Conservation (phyloP, 2,888 invertebrate species). For the Emesis russula region DNA sequence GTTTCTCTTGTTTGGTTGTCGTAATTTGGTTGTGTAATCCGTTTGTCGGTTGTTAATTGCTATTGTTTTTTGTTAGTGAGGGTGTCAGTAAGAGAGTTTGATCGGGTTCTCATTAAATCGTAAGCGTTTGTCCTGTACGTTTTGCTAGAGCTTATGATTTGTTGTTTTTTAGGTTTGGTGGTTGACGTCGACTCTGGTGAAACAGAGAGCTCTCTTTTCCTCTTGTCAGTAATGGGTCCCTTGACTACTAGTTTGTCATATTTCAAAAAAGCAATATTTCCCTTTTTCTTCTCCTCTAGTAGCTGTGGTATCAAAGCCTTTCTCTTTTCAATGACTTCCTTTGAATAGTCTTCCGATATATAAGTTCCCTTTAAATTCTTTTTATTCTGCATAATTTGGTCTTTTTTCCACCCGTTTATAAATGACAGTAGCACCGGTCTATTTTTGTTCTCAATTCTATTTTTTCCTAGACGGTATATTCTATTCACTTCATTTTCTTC, state of each 20-base stretch:
- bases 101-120: background rate
- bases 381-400: slow-evolving; percentile 4
- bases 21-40: background rate
- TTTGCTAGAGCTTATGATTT: slow-evolving; percentile 1
- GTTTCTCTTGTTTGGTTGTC: slow-evolving; percentile 7
- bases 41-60: background rate
- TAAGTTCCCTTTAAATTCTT: slow-evolving; percentile 5
- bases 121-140: background rate
- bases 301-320: slow-evolving; percentile 9
- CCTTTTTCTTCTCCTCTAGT: slow-evolving; percentile 17
- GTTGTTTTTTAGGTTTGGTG: background rate
- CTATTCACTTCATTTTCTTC: background rate
- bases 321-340: slow-evolving; percentile 2
- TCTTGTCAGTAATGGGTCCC: background rate
- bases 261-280: slow-evolving; percentile 1
- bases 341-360: background rate
- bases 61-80: background rate
- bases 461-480: slow-evolving; percentile 2
- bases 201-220: background rate
- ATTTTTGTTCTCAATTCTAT: background rate
- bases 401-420: background rate
- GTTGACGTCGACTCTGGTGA: slow-evolving; percentile 6
- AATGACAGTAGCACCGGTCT: background rate
- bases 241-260: slow-evolving; percentile 7
- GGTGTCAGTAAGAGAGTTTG: slow-evolving; percentile 1